phyloP scores from a whole-genome alignment of 2,888 invertebrate genomes.

The Adineta ricciae region DNA sequence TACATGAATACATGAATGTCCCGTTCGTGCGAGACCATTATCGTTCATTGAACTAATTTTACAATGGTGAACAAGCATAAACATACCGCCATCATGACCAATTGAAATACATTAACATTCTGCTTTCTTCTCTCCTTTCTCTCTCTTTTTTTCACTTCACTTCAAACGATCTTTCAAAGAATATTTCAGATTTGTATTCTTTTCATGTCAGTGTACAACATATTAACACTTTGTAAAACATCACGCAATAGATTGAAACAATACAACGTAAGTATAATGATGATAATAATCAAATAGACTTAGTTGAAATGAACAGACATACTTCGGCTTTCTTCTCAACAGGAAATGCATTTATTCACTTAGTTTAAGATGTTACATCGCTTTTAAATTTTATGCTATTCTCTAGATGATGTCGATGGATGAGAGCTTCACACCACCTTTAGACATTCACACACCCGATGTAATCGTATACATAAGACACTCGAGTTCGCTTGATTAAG shows the following conservation, averaged over 20 bases:
- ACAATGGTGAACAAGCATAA: not conserved
- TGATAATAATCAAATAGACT: not conserved
- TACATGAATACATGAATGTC: not conserved
- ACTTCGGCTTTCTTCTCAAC: too few species aligned
- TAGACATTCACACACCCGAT: not conserved
- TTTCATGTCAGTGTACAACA: not conserved
- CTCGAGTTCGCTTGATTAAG: not conserved
- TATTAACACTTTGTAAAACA: not conserved
- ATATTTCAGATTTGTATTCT: not conserved
- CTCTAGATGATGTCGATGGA: not conserved
- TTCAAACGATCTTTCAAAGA: not conserved
- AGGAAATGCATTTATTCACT: not conserved
- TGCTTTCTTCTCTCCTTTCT: not conserved
- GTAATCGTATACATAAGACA: not conserved
- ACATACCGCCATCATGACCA: not conserved
- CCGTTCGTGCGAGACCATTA: not conserved
- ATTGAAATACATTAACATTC: constrained; percentile 11
- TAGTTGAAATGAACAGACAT: not conserved
- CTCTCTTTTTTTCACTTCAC: not conserved
- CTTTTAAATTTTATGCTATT: too few species aligned
- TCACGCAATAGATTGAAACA: not conserved
- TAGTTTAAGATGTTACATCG: not conserved
- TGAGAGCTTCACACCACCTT: not conserved
- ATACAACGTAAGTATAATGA: not conserved
- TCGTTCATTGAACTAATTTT: constrained; percentile 9